A percentile compares a stretch with the other conserved stretches of the same genome.
phyloP scores from a whole-genome alignment of 2,888 invertebrate genomes.

The Pocota personata region DNA sequence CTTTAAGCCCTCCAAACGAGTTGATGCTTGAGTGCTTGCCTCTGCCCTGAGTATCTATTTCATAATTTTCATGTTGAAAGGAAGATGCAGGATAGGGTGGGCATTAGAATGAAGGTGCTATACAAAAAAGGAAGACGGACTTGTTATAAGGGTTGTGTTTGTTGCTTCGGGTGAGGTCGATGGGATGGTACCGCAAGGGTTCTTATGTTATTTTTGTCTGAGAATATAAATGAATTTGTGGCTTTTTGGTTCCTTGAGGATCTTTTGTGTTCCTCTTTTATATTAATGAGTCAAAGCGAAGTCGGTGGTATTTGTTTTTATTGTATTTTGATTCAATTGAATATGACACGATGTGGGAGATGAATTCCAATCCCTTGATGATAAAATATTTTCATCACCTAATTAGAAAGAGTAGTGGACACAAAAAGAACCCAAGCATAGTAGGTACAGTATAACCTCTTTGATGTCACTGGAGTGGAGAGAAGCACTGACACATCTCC shows the following conservation, averaged over 20 bases:
- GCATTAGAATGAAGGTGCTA: neutral
- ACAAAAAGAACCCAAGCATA: no score
- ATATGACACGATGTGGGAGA: neutral
- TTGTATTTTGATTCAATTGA: neutral
- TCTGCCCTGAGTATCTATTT: slow-evolving; percentile 61
- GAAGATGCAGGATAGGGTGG: neutral
- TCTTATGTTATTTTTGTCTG: slow-evolving; percentile 35
- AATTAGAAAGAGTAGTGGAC: no score
- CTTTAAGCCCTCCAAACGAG: slow-evolving; percentile 64
- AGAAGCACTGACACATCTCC: no score
- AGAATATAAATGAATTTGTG: slow-evolving; percentile 54
- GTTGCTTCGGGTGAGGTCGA: slow-evolving; percentile 55
- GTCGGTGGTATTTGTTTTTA: neutral
- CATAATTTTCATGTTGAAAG: slow-evolving; percentile 56
- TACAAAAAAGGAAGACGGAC: slow-evolving; percentile 27
- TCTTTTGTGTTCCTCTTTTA: neutral
- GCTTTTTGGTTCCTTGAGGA: slow-evolving; percentile 19
- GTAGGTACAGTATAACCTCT: no score
- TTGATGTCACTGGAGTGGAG: no score
- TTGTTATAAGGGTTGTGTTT: slow-evolving; percentile 34
- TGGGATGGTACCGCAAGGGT: slow-evolving; percentile 21
- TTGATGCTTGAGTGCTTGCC: slow-evolving; percentile 67
- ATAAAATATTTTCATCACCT: neutral
- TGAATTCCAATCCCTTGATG: neutral
- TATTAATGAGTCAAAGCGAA: slow-evolving; percentile 25